Conservation (phyloP, 2,797 vertebrate species). For the Erpetoichthys calabaricus region DNA sequence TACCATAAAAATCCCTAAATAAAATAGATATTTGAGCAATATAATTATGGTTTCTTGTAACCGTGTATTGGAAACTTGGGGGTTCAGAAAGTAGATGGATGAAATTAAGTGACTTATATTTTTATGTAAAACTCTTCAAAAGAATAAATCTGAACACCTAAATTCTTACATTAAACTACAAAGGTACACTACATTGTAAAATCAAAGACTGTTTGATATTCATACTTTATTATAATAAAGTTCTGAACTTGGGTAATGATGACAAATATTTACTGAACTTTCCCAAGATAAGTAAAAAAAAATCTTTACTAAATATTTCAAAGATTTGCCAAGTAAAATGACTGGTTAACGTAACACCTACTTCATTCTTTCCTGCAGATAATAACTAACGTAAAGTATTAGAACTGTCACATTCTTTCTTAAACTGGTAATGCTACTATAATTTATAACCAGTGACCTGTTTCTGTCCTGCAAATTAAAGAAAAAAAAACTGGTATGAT, state of each 20-base stretch:
- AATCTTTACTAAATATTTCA: slow-evolving; percentile 19
- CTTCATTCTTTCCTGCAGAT: slow-evolving; percentile 43
- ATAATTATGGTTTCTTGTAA: no score
- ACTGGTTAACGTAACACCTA: slow-evolving; percentile 27
- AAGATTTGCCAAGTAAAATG: slow-evolving; percentile 28
- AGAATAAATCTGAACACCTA: no score
- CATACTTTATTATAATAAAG: slow-evolving; percentile 13
- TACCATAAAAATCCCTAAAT: no score
- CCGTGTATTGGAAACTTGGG: no score
- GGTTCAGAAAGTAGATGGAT: no score
- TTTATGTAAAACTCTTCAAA: no score
- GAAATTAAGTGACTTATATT: no score
- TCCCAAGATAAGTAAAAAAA: slow-evolving; percentile 21
- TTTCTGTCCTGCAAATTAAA: slow-evolving; percentile 47
- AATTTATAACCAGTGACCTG: slow-evolving; percentile 48
- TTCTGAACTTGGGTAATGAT: slow-evolving; percentile 30
- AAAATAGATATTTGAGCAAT: no score
- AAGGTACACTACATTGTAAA: no score
- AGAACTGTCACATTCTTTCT: slow-evolving; percentile 61
- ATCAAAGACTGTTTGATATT: no score
- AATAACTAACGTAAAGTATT: slow-evolving; percentile 57
- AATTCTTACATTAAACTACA: no score
- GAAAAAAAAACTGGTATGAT: slow-evolving; percentile 52
- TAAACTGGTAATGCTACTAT: slow-evolving; percentile 34
- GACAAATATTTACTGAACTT: slow-evolving; percentile 24